phyloP scores from a whole-genome alignment of 2,888 invertebrate species.

The Tortricodes alternella region DNA sequence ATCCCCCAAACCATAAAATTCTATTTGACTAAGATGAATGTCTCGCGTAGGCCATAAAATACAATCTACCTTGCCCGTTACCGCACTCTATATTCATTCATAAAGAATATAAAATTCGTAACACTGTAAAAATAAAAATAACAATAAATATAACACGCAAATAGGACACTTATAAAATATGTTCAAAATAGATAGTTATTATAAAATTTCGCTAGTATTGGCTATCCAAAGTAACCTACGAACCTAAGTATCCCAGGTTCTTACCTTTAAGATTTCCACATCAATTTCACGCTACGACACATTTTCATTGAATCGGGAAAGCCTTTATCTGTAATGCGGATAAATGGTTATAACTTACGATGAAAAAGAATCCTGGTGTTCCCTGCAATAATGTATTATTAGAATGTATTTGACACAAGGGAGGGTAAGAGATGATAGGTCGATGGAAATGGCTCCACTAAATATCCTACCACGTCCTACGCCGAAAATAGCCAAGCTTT shows the following conservation, averaged over 20 bases:
- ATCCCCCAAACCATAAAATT: slow-evolving; percentile 50
- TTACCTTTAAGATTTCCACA: not conserved
- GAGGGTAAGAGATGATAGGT: slow-evolving; percentile 1
- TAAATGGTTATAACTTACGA: not conserved
- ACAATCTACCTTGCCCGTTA: slow-evolving; percentile 41
- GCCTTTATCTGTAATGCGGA: not conserved
- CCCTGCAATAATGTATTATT: slow-evolving; percentile 7
- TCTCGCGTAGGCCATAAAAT: slow-evolving; percentile 52
- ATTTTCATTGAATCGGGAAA: not conserved
- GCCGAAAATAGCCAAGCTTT: slow-evolving; percentile 32
- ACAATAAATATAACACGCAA: slow-evolving; percentile 35
- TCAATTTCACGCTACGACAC: not conserved
- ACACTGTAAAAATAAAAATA: slow-evolving; percentile 37
- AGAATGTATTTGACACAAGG: slow-evolving; percentile 10
- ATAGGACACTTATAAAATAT: no score
- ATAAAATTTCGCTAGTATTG: no score
- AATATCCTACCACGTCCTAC: slow-evolving; percentile 16
- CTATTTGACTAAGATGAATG: slow-evolving; percentile 59
- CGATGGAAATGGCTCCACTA: not conserved
- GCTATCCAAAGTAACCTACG: no score
- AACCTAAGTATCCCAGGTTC: no score
- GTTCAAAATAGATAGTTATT: no score
- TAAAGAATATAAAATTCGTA: slow-evolving; percentile 45
- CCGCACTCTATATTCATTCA: slow-evolving; percentile 51
- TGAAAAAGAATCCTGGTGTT: not conserved